Conservation (phyloP, 2,888 invertebrate species). For the Crocallis elinguaria region DNA sequence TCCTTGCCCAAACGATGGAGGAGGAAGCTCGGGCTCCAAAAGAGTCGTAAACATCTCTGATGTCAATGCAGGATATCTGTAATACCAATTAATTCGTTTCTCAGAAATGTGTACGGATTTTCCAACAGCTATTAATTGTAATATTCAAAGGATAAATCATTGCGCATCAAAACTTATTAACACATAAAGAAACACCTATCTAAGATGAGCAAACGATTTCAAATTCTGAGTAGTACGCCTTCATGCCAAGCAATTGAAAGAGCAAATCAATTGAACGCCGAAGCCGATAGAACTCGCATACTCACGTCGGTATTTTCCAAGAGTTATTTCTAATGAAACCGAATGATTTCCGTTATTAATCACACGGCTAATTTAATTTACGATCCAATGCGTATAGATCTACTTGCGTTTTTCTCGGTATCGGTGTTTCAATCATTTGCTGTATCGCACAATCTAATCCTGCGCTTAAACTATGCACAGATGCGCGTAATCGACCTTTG, state of each 20-base stretch:
- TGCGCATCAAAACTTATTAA: conserved; percentile 11
- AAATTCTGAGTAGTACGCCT: conserved; percentile 34
- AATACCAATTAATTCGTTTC: conserved; percentile 26
- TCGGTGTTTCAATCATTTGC: conserved; percentile 37
- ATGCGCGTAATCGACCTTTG: conserved; percentile 6
- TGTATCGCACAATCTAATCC: conserved; percentile 6
- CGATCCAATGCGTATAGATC: conserved; percentile 60
- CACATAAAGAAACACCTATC: conserved; percentile 21
- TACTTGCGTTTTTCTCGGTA: conserved; percentile 45
- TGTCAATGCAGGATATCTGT: conserved; percentile 88
- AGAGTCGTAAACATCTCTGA: conserved; percentile 93
- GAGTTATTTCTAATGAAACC: conserved; percentile 52
- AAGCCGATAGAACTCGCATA: conserved; percentile 37
- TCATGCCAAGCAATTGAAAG: conserved; percentile 42
- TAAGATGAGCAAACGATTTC: conserved; percentile 21
- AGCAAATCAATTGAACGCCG: conserved; percentile 45
- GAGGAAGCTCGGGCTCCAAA: conserved; percentile 87
- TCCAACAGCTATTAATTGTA: neutral
- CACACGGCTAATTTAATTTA: conserved; percentile 72
- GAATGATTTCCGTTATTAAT: conserved; percentile 72
- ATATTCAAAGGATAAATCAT: neutral
- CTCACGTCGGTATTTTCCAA: conserved; percentile 55
- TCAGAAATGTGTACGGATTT: neutral
- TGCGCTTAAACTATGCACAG: neutral
- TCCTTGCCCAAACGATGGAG: conserved; percentile 85